These are phyloP conservation scores for Eilema depressum DNA, from an alignment of 2,888 invertebrate species.

Conservation along the genomic window DNA sequence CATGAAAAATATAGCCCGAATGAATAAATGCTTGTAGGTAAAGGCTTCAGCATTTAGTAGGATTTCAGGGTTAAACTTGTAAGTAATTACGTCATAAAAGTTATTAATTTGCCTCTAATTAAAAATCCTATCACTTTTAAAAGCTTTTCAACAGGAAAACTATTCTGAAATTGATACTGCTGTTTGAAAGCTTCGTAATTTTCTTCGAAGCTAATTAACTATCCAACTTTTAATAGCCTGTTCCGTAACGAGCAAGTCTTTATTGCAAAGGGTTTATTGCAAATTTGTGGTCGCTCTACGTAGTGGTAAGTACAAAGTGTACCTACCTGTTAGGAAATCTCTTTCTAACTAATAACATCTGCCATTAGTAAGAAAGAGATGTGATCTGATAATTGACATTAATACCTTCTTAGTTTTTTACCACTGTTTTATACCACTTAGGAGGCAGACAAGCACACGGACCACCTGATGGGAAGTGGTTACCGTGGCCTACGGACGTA, in stretches of 20 bases:
- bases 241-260: constrained; percentile 18
- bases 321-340: not conserved
- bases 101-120: too few relatives aligned
- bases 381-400: too few relatives aligned
- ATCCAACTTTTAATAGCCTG: constrained; percentile 32
- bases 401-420: too few relatives aligned
- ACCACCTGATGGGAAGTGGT: too few relatives aligned
- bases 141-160: not conserved
- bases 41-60: too few relatives aligned
- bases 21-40: not conserved
- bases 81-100: too few relatives aligned
- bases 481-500: too few relatives aligned
- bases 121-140: not conserved
- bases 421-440: too few relatives aligned
- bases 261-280: constrained; percentile 13
- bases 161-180: constrained; percentile 5
- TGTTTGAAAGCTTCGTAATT: constrained; percentile 24
- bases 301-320: not conserved
- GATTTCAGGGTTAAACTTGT: too few relatives aligned
- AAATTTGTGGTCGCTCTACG: not conserved
- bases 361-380: too few relatives aligned
- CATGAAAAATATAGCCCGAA: not conserved
- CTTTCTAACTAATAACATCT: too few relatives aligned
- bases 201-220: constrained; percentile 25
- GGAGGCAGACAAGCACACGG: too few relatives aligned